Evolutionary conservation across 2,888 invertebrate genomes (phyloP).

Genomic region (Cacoxenus indagator): DNA sequence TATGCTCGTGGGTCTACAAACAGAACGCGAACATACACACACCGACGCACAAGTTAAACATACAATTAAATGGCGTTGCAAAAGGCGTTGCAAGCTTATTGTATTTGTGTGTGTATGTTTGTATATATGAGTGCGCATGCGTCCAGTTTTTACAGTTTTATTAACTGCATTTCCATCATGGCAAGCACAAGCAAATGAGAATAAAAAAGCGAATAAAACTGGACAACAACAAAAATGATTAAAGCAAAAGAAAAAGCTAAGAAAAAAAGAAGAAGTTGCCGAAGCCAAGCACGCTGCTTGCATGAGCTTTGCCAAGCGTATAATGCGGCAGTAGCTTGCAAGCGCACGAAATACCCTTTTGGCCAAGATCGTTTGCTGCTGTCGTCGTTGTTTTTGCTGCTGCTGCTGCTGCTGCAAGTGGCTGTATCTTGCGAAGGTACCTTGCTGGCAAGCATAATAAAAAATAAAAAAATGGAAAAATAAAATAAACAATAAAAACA

Average conservation of each 20-base stretch:
- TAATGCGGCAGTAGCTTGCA: slow-evolving; percentile 26
- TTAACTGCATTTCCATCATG: slow-evolving; percentile 66
- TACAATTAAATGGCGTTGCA: slow-evolving; percentile 63
- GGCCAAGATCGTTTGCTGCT: slow-evolving; percentile 53
- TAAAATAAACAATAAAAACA: slow-evolving; percentile 28
- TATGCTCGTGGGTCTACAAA: background rate
- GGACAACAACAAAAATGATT: slow-evolving; percentile 42
- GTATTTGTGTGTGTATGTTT: slow-evolving; percentile 27
- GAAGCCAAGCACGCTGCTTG: slow-evolving; percentile 5
- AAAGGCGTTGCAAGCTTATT: slow-evolving; percentile 44
- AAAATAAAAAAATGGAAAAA: slow-evolving; percentile 25
- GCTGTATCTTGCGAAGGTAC: slow-evolving; percentile 18
- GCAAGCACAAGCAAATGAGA: slow-evolving; percentile 41
- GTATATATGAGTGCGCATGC: slow-evolving; percentile 59
- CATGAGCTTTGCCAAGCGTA: slow-evolving; percentile 25
- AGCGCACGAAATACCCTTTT: slow-evolving; percentile 62
- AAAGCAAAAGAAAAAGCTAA: slow-evolving; percentile 49
- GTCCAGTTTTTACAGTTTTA: slow-evolving; percentile 69
- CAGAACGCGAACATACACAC: background rate
- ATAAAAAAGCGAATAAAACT: slow-evolving; percentile 15
- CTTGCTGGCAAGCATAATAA: slow-evolving; percentile 32
- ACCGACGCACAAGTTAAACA: slow-evolving; percentile 48
- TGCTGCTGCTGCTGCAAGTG: slow-evolving; percentile 22
- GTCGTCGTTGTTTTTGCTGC: slow-evolving; percentile 29
- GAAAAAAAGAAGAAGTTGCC: background rate